Base-by-base conservation (phyloP, 1,140 invertebrate genomes). In the Nylanderia fulva region DNA sequence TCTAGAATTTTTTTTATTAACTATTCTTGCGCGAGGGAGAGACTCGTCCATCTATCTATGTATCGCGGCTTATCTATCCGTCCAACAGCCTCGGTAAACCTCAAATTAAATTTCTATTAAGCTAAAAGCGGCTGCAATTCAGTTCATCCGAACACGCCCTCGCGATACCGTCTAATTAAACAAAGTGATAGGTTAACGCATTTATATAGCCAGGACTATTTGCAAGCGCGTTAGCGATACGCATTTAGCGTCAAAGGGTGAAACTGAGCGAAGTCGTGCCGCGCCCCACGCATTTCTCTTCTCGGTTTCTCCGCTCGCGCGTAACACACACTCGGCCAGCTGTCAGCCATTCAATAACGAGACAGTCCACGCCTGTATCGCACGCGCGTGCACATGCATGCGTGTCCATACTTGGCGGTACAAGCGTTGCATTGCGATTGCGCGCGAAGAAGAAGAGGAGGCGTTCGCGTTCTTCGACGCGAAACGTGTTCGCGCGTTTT, bases 301-400 rank as follows among this genome's bases (percentile, higher is more conserved):
- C 61, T 61, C n/a, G n/a, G 27, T 56, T 27, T 80, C 64, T 61
- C 36, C 21, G 54, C 56, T 48, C 54, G 69, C 69, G 79, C 66
- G 52, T 36, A 60, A 61, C 39, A 21, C 76, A 61, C 39, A 21
- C 76, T 75, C 21, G 68, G 8, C 84, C 48, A 52, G 66, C 64
- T 82, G 84, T 87, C 84, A 82, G 75, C 75, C 72, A 79, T 72
- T 84, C 82, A 77, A 86, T 86, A 87, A 87, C 86, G 56, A 85
- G 85, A 76, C 80, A 74, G 68, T 83, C 24, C 36, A 33, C 11
- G 15, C 68, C 18, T 33, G 77, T 72, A 82, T 63, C 36, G 66
- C 72, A 74, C 76, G 83, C 76, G 83, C 54, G 71, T 61, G 39
- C 58, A 68, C 71, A 77, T 42, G 79, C 15, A 42, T 48, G 64